phyloP scores from a whole-genome alignment of 2,888 invertebrate genomes.

The Hyles lineata region DNA sequence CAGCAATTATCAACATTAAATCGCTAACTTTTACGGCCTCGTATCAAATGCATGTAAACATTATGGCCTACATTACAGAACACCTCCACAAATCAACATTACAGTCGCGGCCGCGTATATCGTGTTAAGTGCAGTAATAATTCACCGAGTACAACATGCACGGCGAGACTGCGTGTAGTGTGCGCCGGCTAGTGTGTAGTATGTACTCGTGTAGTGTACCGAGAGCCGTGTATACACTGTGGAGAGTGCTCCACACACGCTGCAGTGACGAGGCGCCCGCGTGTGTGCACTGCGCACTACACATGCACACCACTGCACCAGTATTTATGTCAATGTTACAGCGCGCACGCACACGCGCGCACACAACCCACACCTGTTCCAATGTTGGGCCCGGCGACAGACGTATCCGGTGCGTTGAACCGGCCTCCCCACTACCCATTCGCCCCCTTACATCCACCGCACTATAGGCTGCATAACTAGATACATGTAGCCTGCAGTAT shows the following conservation, averaged over 20 bases:
- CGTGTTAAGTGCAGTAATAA: slow-evolving; percentile 67
- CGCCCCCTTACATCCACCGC: slow-evolving; percentile 51
- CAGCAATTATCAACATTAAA: slow-evolving; percentile 58
- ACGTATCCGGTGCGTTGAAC: slow-evolving; percentile 83
- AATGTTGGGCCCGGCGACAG: slow-evolving; percentile 70
- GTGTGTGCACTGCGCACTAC: slow-evolving; percentile 44
- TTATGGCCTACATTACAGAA: slow-evolving; percentile 71
- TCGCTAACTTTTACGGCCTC: slow-evolving; percentile 61
- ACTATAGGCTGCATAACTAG: slow-evolving; percentile 36
- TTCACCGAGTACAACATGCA: slow-evolving; percentile 56
- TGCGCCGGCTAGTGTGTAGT: background rate
- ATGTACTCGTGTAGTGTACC: background rate
- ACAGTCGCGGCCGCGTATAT: slow-evolving; percentile 59
- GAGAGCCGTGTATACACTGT: background rate
- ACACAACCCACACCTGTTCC: slow-evolving; percentile 67
- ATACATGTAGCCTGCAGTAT: slow-evolving; percentile 55
- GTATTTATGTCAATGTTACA: slow-evolving; percentile 84
- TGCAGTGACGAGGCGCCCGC: slow-evolving; percentile 10
- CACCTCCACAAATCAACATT: slow-evolving; percentile 65
- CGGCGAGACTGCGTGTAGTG: slow-evolving; percentile 38
- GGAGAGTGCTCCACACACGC: slow-evolving; percentile 31
- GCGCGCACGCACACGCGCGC: slow-evolving; percentile 53
- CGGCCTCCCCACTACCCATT: slow-evolving; percentile 57
- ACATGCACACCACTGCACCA: slow-evolving; percentile 59
- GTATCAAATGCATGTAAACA: slow-evolving; percentile 64